Evolutionary conservation across 2,113 vertebrate genomes (phyloP), one percentile per base, ranked within the genome.

Genomic region (Scartelaos histophorus): DNA sequence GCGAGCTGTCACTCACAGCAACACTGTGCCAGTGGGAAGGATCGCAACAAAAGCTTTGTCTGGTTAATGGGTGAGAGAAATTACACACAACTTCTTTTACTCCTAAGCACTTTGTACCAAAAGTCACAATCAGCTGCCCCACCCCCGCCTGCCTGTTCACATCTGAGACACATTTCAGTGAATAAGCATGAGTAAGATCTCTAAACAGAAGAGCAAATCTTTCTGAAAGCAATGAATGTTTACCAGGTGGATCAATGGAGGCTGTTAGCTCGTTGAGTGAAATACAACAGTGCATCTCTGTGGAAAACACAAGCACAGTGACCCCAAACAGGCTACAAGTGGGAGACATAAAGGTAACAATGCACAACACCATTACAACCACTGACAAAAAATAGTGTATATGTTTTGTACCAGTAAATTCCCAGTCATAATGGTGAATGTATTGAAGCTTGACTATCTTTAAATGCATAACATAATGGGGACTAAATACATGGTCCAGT

Each of bases 41-140:
- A 82, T 65, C 6, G 19, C 75, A 85, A 93, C 91, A 94, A 94
- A 86, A 73, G 83, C 46, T 51, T 22, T 69, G 86, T 88, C 80
- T 86, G 87, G 91, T 93, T 92, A 91, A 92, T 93, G 87, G 86
- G 79, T 90, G 90, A 90, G 87, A 83, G 89, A 89, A 83, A 85
- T 61, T 72, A 74, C 67, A 87, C 75, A 87, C 88, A 88, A 88
- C 83, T 88, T 79, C 80, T 49, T 73, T 70, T 71, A 57, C 66
- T 0, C 76, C 76, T 53, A 79, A 73, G 76, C 84, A 83, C 89
- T 85, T 85, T 90, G 76, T 74, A 64, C 78, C 74, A 80, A 86
- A 75, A 75, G 69, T 88, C 64, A 64, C 76, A 76, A 87, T 83
- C 79, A 79, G 86, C 51, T 76, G 60, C 86, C 85, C 91, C 75